Evolutionary conservation across 2,888 invertebrate species (phyloP), one percentile per base, ranked within the genome.

Genomic region (Heliconius aoede): DNA sequence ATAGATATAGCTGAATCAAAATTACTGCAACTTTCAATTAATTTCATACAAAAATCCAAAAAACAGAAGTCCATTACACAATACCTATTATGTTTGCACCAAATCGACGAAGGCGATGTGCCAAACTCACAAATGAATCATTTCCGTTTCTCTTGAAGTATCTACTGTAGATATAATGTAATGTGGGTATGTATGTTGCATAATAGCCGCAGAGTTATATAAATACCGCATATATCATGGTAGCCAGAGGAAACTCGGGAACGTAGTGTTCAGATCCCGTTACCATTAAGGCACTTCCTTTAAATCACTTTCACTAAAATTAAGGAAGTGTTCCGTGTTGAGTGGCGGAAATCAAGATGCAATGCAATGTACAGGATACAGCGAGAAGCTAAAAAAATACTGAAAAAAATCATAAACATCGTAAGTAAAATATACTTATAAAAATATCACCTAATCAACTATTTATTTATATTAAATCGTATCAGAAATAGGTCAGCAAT

Each of bases 401-500:
- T 36, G 36, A 13, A 36, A 36, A 36, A n/a, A n/a, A n/a, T n/a
- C n/a, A n/a, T n/a, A n/a, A n/a, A n/a, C n/a, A n/a, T n/a, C n/a
- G n/a, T n/a, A n/a, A n/a, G n/a, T n/a, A n/a, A n/a, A n/a, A 36
- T 11, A 11, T 36, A 46, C 46, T 46, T 46, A 46, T n/a, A 55
- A 9, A 21, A 3, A n/a, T 55, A n/a, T 55, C 7, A n/a, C n/a
- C 9, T n/a, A n/a, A 21, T 9, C 3, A n/a, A n/a, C 26, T 60
- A 60, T 24, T 36, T 24, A 65, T n/a, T 36, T 36, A n/a, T 64
- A 64, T 36, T 24, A 36, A 69, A 24, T 32, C 69, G 30, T 15
- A 67, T 67, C 68, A 28, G 67, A 73, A 60, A 67, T 24, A 32
- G 61, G 67, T 73, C 76, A 51, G 60, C 28, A 68, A 71, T 69